Evolutionary conservation across 2,113 vertebrate species (phyloP).

Genomic region (Brachyhypopomus occidentalis): DNA sequence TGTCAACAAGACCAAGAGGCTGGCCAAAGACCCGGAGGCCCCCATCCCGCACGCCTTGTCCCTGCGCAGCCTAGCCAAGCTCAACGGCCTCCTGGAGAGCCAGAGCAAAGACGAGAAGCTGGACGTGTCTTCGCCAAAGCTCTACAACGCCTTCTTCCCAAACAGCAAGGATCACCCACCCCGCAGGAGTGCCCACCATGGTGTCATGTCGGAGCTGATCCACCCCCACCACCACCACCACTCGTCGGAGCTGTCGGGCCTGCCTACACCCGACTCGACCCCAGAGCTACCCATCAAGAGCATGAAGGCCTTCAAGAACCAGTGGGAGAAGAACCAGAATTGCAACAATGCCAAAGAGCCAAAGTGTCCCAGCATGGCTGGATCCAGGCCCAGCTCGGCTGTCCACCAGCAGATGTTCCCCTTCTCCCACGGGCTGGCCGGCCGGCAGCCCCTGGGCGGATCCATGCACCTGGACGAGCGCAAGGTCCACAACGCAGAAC

Average conservation of each 20-base stretch:
- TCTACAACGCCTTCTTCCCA: slow-evolving; percentile 85
- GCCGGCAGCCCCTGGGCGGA: slow-evolving; percentile 67
- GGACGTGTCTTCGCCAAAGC: slow-evolving; percentile 74
- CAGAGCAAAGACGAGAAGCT: slow-evolving; percentile 79
- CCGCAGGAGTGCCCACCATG: slow-evolving; percentile 67
- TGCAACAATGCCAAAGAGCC: slow-evolving; percentile 84
- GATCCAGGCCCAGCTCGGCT: slow-evolving; percentile 70
- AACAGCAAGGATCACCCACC: slow-evolving; percentile 75
- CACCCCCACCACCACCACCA: slow-evolving; percentile 78
- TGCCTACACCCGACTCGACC: slow-evolving; percentile 89
- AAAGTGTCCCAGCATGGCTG: slow-evolving; percentile 63
- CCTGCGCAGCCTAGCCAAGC: slow-evolving; percentile 84
- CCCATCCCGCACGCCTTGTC: slow-evolving; percentile 84
- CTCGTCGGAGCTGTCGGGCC: slow-evolving; percentile 81
- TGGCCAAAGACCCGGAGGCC: slow-evolving; percentile 81
- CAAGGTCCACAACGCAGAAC: slow-evolving; percentile 78
- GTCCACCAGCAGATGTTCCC: slow-evolving; percentile 76
- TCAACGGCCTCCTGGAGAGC: slow-evolving; percentile 82
- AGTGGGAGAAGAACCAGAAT: slow-evolving; percentile 91
- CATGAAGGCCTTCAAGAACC: slow-evolving; percentile 81
- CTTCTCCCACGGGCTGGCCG: slow-evolving; percentile 71
- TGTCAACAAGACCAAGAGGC: slow-evolving; percentile 74
- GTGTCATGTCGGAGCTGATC: slow-evolving; percentile 72
- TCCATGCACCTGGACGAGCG: slow-evolving; percentile 75
- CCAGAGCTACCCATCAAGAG: slow-evolving; percentile 87